Evolutionary conservation across 2,113 vertebrate genomes (phyloP), one percentile per base, ranked within the genome.

Genomic region (Dromas ardeola): DNA sequence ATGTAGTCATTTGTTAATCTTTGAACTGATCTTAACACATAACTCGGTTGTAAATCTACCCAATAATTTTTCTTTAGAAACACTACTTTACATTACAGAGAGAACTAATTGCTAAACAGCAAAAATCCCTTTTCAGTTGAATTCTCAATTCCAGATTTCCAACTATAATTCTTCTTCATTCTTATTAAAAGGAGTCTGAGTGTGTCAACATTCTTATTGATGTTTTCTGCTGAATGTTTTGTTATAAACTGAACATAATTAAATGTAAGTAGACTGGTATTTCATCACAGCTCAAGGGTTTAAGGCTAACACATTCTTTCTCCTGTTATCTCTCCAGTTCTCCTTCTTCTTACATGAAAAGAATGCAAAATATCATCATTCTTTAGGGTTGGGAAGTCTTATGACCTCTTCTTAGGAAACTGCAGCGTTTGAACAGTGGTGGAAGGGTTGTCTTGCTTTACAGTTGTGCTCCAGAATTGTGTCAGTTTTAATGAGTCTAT

Each of bases 271-370:
- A 94, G 71, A 77, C 78, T 93, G 80, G 79, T 91, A 89, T 96
- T 98, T 96, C 85, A 97, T 97, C 93, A 96, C 65, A 95, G 89
- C 95, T 97, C 93, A 94, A 95, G 86, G 92, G 56, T 95, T 92
- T 94, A 79, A 94, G 85, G 74, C 90, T 90, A 94, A 86, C 70
- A 76, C 91, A 94, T 95, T 96, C 32, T 96, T 91, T 91, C 71
- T 96, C 66, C 61, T 93, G 86, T 88, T 96, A 92, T 96, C 96
- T 92, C 45, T 84, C 26, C 73, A 76, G 30, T 88, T 72, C 59
- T 67, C 63, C 85, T 95, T 87, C 58, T 96, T 87, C 76, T 80
- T 88, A 86, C 93, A 88, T 92, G 86, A 90, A 93, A 96, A 94
- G 89, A 96, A 95, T 96, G 86, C 74, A 89, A 93, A 96, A 16